phyloP scores from a whole-genome alignment of 2,113 vertebrate genomes.

The Barbus barbus region DNA sequence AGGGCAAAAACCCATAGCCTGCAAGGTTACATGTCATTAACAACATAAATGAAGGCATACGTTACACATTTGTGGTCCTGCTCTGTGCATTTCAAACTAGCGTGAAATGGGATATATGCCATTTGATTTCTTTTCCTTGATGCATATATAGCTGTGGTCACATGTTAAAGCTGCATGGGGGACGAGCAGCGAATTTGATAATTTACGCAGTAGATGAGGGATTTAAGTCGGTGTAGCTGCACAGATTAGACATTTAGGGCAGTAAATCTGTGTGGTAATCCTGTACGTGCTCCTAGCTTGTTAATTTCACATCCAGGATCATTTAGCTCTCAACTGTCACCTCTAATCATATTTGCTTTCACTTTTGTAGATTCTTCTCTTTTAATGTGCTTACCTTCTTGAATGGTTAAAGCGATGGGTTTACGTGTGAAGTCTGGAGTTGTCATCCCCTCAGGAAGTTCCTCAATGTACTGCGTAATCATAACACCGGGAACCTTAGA shows the following conservation, averaged over 20 bases:
- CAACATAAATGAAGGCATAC: background rate
- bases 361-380: background rate
- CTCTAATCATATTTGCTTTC: constrained; percentile 7
- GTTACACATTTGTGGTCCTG: constrained; percentile 1
- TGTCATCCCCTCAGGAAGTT: constrained; percentile 81
- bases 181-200: constrained; percentile 17
- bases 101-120: constrained; percentile 24
- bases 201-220: constrained; percentile 19
- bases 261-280: constrained; percentile 7
- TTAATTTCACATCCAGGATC: background rate
- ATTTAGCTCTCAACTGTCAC: background rate
- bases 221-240: background rate
- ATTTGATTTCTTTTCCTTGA: constrained; percentile 34
- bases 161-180: constrained; percentile 26
- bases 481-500: constrained; percentile 84
- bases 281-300: background rate
- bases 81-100: background rate
- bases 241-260: background rate
- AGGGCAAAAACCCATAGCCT: background rate
- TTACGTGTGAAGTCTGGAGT: constrained; percentile 86
- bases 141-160: constrained; percentile 14
- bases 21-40: background rate
- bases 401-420: constrained; percentile 84
- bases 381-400: constrained; percentile 78
- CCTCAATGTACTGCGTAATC: constrained; percentile 80